Percentiles rank a stretch among this genome's conserved stretches.
Conservation (phyloP, 2,797 vertebrate genomes). For the Ataeniobius toweri region DNA sequence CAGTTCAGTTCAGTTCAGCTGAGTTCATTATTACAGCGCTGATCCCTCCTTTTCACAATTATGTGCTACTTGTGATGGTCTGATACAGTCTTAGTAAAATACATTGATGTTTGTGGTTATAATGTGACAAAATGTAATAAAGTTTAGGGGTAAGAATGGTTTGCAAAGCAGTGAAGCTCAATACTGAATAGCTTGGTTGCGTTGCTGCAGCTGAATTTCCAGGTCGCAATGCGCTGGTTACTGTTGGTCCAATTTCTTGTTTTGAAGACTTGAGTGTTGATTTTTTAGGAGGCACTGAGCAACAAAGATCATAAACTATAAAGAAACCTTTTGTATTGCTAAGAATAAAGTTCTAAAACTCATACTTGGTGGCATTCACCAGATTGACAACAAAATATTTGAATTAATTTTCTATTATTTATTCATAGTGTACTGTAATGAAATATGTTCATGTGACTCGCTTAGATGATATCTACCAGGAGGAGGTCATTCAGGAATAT, state of each 20-base stretch:
- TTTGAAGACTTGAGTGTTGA: background rate
- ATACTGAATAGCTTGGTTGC: too few species aligned
- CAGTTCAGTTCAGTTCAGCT: too few species aligned
- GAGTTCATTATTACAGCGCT: too few species aligned
- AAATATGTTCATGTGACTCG: background rate
- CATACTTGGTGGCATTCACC: background rate
- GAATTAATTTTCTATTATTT: background rate
- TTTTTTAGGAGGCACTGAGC: background rate
- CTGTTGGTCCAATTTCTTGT: background rate
- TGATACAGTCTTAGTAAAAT: too few species aligned
- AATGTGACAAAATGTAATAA: too few species aligned
- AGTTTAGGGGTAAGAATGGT: too few species aligned
- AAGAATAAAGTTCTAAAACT: too few species aligned
- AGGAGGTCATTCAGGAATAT: background rate
- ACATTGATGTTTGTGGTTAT: too few species aligned
- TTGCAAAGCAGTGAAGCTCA: too few species aligned
- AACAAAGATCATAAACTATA: background rate
- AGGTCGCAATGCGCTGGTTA: slow-evolving; percentile 6
- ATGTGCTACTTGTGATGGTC: too few species aligned
- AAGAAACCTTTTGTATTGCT: background rate
- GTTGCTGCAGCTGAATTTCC: too few species aligned
- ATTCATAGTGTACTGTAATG: background rate
- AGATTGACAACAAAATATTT: background rate
- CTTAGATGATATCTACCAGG: background rate
- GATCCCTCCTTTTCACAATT: too few species aligned